Evolutionary conservation across 1,140 invertebrate genomes (phyloP).

Genomic region (Megalonaias nervosa): DNA sequence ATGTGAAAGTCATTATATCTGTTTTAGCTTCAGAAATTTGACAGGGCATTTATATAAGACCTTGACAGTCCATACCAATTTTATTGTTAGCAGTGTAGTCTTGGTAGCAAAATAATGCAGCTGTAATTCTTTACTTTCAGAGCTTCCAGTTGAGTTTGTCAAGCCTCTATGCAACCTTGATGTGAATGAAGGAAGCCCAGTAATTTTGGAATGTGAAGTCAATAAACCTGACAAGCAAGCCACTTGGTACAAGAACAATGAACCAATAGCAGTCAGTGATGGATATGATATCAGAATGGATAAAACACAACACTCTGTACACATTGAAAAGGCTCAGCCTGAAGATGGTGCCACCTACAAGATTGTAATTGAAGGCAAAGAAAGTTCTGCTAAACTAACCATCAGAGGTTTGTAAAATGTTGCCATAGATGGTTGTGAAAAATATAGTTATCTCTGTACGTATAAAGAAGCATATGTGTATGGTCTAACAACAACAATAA

Average conservation of each 20-base stretch:
- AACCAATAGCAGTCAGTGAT: conserved; percentile 73
- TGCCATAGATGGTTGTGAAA: neutral
- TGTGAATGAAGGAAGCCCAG: conserved; percentile 45
- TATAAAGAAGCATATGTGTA: no score
- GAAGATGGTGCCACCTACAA: conserved; percentile 55
- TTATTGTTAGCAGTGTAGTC: no score
- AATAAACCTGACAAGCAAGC: conserved; percentile 84
- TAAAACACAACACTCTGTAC: conserved; percentile 79
- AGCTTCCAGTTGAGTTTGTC: conserved; percentile 57
- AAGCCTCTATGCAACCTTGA: conserved; percentile 55
- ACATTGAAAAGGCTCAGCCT: conserved; percentile 81
- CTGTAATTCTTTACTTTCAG: conserved; percentile 38
- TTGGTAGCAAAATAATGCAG: no score
- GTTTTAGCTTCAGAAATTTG: no score
- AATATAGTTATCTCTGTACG: no score
- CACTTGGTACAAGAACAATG: conserved; percentile 88
- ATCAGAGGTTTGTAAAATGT: conserved; percentile 54
- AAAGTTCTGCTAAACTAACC: conserved; percentile 53
- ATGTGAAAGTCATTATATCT: no score
- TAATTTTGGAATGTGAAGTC: conserved; percentile 63
- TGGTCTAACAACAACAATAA: no score
- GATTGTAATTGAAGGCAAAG: conserved; percentile 80
- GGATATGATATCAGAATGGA: conserved; percentile 94
- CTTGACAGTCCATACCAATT: no score
- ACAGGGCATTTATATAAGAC: no score